Base-by-base conservation (phyloP, 2,113 vertebrate genomes). In the Heptranchias perlo region DNA sequence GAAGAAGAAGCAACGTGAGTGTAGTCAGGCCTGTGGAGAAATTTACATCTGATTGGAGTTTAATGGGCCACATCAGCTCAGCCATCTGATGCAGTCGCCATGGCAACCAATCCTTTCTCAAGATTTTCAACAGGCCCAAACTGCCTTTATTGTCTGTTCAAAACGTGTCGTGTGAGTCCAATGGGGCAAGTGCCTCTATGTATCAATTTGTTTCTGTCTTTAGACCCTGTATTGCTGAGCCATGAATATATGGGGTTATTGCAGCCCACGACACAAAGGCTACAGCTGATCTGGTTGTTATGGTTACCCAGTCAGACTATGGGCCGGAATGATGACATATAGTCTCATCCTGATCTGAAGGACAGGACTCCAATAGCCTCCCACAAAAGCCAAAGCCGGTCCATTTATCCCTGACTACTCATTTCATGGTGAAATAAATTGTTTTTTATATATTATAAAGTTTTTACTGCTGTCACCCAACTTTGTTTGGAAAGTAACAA, bases 191-290 rank as follows among this genome's bases (percentile, higher is more conserved):
- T 96, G 97, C 98, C 97, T 97, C 98, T 97, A 98, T 98, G 98
- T 98, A 98, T 98, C 98, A 99, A 99, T 99, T 99, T 99, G 98
- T 98, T 99, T 98, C 98, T 98, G 98, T 98, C 98, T 97, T 97
- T 82, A 95, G 97, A 97, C 97, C 96, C 95, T 97, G 97, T 98
- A 97, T 97, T 87, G 97, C 96, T 97, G 69, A 47, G 98, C 98
- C 98, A 98, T 98, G 98, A 98, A 99, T 98, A 98, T 98, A 98
- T 98, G 98, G 97, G 96, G 98, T 65, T 97, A 98, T 98, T 98
- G 98, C 98, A 97, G 97, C 97, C 96, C 6, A 0, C 6, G 84
- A 96, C 97, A 99, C 98, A 99, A 99, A 98, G 96, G 97, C 96
- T 97, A 96, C 97, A 98, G 98, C 98, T 98, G 98, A 98, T 98